Evolutionary conservation across 2,113 vertebrate genomes (phyloP), one percentile per base, ranked within the genome.

Genomic region (Pituophis catenifer): DNA sequence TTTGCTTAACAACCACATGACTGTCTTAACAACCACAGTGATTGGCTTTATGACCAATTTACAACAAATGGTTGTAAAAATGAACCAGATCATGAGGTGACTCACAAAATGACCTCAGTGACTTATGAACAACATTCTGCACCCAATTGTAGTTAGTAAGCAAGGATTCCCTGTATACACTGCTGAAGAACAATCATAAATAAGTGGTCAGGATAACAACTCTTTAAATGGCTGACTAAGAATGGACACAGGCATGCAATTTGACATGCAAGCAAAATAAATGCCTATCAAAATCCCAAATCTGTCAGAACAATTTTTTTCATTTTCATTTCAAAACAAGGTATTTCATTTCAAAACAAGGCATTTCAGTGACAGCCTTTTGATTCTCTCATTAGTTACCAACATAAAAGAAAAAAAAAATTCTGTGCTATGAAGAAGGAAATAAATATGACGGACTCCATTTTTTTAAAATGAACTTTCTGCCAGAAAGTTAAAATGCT

Each of bases 301-400:
- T 21, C 54, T 65, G 7, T 7, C 24, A 38, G 11, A n/a, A 65
- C 57, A 58, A 23, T 58, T 23, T 89, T 55, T 89, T 70, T 54
- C 53, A 50, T 38, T 81, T 92, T 81, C 15, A 86, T 26, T 90
- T 44, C 33, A 38, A 75, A 55, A 48, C 11, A 81, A 59, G 24
- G 17, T 59, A 55, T 70, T 38, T 90, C 15, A 75, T 50, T 50
- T 50, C 44, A 48, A 48, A 48, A 48, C 7, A 81, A 59, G 17
- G 17, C 70, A 58, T 70, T 38, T 90, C 15, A 75, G 88, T 93
- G 94, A 91, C 55, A 93, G 75, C 48, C 50, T 48, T 81, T 88
- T 88, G 91, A 57, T 90, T 58, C 54, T 81, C 75, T 65, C 92
- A 58, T 55, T 70, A 93, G 91, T 91, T 94, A 93, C 65, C 93